These are phyloP conservation scores for Thera britannica DNA, from an alignment of 2,888 invertebrate genomes.

Conservation along the genomic window DNA sequence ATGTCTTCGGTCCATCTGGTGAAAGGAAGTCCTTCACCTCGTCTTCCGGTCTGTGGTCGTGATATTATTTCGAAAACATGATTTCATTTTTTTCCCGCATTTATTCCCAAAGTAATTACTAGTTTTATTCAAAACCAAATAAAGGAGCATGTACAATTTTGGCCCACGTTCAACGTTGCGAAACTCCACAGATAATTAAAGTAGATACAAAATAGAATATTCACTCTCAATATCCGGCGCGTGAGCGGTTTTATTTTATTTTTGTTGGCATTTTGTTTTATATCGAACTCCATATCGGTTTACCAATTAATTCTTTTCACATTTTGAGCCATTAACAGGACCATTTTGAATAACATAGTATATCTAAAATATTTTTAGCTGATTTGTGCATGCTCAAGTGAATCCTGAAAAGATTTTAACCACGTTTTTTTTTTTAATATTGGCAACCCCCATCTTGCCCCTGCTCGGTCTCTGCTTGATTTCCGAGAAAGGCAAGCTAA, in stretches of 20 bases:
- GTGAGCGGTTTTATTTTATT: conserved; percentile 47
- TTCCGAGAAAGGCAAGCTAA: too few relatives aligned
- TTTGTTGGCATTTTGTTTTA: conserved; percentile 63
- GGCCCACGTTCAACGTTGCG: conserved; percentile 57
- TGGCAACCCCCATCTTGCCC: too few relatives aligned
- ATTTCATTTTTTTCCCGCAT: neutral
- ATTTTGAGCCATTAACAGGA: neutral
- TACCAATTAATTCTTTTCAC: conserved; percentile 10
- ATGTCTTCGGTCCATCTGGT: too few relatives aligned
- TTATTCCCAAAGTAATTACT: conserved; percentile 30
- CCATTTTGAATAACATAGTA: too few relatives aligned
- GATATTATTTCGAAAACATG: too few relatives aligned
- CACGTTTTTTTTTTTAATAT: too few relatives aligned
- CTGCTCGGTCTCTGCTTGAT: too few relatives aligned
- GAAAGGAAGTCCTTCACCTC: too few relatives aligned
- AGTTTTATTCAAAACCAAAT: conserved; percentile 33
- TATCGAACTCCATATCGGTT: conserved; percentile 39
- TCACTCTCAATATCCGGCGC: conserved; percentile 72
- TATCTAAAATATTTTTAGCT: too few relatives aligned
- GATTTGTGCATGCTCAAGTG: too few relatives aligned
- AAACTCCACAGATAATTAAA: conserved; percentile 76
- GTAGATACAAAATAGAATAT: conserved; percentile 79
- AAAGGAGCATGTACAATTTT: conserved; percentile 34
- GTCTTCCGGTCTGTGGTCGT: too few relatives aligned
- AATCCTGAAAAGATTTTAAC: too few relatives aligned